phyloP scores from a whole-genome alignment of 2,888 invertebrate genomes.

The Drosophila cracens region DNA sequence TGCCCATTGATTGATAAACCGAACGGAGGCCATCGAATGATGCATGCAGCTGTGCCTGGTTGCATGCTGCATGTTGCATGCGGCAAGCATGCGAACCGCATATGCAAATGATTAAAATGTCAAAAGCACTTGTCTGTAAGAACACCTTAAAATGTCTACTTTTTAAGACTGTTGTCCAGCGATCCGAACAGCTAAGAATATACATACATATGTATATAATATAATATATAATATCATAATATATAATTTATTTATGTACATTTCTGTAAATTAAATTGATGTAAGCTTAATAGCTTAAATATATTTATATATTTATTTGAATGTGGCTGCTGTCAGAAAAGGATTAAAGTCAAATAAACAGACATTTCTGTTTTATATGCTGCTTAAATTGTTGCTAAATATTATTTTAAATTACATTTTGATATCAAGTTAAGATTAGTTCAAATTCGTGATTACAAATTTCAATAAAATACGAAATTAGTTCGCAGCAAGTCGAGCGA shows the following conservation, averaged over 20 bases:
- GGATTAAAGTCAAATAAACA: not conserved
- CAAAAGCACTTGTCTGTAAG: not conserved
- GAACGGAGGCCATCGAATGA: slow-evolving; percentile 8
- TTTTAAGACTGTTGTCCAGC: not conserved
- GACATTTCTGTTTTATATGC: not conserved
- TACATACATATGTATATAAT: too few species aligned
- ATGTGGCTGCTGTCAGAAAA: not conserved
- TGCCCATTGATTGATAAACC: slow-evolving; percentile 58
- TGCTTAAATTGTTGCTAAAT: not conserved
- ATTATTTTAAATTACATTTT: not conserved
- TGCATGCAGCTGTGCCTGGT: not conserved
- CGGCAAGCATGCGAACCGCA: not conserved
- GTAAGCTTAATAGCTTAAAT: not conserved
- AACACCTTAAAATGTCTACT: not conserved
- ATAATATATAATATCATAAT: too few species aligned
- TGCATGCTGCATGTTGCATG: not conserved
- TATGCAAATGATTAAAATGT: slow-evolving; percentile 3
- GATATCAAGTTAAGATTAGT: not conserved
- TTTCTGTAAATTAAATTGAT: too few species aligned
- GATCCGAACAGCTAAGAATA: not conserved
- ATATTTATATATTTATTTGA: not conserved
- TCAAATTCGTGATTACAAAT: not conserved
- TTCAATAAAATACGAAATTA: not conserved
- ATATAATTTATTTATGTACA: not conserved
- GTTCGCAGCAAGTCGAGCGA: not conserved